Evolutionary conservation across 2,797 vertebrate species (phyloP).

Genomic region (Bryconaethiops microstoma): DNA sequence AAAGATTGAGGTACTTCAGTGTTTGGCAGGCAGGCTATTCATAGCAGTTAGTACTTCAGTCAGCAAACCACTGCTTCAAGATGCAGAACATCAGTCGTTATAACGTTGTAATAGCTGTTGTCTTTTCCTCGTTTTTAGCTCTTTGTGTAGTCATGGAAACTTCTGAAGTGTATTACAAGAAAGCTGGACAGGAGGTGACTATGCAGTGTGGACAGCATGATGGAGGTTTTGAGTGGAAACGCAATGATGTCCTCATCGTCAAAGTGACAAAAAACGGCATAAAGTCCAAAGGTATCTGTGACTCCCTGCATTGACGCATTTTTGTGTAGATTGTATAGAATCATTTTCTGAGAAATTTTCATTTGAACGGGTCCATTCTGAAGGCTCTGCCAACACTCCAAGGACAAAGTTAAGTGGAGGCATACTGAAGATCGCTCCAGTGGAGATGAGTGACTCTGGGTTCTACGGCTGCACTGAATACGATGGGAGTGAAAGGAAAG

Average conservation of each 20-base stretch:
- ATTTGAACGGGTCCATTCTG: background rate
- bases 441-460: constrained; percentile 32
- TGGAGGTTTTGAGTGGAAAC: fast-evolving
- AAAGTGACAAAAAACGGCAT: fast-evolving
- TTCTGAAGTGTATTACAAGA: background rate
- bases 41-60: background rate
- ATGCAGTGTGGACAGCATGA: constrained; percentile 1
- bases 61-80: no score
- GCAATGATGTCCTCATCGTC: fast-evolving
- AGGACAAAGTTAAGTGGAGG: fast-evolving
- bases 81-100: no score
- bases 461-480: background rate
- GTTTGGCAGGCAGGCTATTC: no score
- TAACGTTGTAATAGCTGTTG: background rate
- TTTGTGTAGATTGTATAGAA: background rate
- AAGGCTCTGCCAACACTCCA: fast-evolving
- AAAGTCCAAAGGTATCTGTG: background rate
- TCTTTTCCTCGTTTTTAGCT: background rate
- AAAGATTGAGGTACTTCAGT: no score
- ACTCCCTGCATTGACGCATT: background rate
- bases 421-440: background rate
- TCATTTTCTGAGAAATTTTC: background rate
- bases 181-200: background rate
- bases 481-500: fast-evolving
- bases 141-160: background rate